These are phyloP conservation scores for Prinia subflava DNA, from an alignment of 2,113 vertebrate genomes.

Conservation along the genomic window DNA sequence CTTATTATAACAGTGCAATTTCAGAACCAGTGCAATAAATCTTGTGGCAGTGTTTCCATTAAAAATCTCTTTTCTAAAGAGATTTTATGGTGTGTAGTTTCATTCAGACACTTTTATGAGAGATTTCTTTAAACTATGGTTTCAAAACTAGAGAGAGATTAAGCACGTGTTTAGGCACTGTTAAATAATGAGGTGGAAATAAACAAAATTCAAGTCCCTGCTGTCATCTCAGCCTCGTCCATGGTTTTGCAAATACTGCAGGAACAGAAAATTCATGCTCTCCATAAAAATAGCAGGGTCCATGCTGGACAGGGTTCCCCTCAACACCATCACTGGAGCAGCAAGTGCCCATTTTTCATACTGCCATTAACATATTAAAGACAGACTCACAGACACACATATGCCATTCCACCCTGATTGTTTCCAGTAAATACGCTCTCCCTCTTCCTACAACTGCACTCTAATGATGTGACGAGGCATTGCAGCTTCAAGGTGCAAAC, in stretches of 20 bases:
- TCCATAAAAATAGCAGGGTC: background rate
- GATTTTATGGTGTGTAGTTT: conserved; percentile 1
- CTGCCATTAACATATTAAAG: conserved; percentile 1
- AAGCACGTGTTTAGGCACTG: conserved; percentile 18
- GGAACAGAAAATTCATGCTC: background rate
- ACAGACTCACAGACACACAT: background rate
- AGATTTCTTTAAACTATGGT: conserved; percentile 30
- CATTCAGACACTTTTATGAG: conserved; percentile 21
- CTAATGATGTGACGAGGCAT: conserved; percentile 27
- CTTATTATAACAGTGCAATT: conserved; percentile 50
- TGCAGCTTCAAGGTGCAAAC: conserved; percentile 31
- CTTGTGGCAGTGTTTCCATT: conserved; percentile 1
- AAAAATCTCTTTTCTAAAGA: conserved; percentile 43
- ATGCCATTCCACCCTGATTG: background rate
- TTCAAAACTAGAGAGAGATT: conserved; percentile 39
- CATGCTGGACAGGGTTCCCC: background rate
- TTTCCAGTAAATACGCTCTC: conserved; percentile 3
- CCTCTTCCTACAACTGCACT: background rate
- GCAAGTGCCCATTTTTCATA: background rate
- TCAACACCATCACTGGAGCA: background rate
- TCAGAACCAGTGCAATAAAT: conserved; percentile 41
- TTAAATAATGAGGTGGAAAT: conserved; percentile 3
- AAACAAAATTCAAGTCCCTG: background rate
- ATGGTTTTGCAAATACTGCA: background rate
- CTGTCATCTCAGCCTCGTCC: background rate